A percentile compares a stretch with the other conserved stretches of the same genome.
These are phyloP conservation scores for Dendrolimus pini DNA, from an alignment of 2,888 invertebrate genomes.

Conservation along the genomic window DNA sequence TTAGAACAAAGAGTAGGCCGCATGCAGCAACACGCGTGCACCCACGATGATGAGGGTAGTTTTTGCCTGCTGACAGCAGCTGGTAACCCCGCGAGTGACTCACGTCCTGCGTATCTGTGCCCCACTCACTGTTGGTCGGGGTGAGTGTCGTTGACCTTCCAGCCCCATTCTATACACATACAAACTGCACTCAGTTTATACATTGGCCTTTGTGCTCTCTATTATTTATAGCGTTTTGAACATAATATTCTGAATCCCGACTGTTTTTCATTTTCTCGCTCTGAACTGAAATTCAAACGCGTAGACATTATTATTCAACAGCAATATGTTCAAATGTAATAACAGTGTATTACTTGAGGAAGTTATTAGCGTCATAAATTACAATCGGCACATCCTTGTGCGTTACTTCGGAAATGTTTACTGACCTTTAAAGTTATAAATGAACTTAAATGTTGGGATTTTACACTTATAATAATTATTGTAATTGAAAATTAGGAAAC, in stretches of 20 bases:
- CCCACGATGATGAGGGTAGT: constrained; percentile 53
- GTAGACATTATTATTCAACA: too few relatives aligned
- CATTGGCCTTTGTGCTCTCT: constrained; percentile 64
- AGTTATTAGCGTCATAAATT: constrained; percentile 8
- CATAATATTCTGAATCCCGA: constrained; percentile 42
- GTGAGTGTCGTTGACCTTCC: constrained; percentile 73
- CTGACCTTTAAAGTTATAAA: constrained; percentile 5
- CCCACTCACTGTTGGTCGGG: constrained; percentile 64
- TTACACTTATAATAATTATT: neutral
- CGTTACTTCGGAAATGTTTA: constrained; percentile 9
- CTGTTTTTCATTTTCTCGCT: constrained; percentile 38
- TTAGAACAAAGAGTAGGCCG: constrained; percentile 15
- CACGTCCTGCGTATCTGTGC: constrained; percentile 66
- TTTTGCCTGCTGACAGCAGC: constrained; percentile 68
- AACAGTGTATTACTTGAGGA: constrained; percentile 3
- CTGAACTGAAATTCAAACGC: constrained; percentile 22
- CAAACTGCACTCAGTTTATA: constrained; percentile 59
- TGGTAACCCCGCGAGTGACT: constrained; percentile 71
- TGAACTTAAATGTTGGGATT: neutral
- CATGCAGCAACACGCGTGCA: constrained; percentile 32
- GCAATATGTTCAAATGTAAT: too few relatives aligned
- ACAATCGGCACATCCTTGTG: constrained; percentile 9
- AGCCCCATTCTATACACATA: constrained; percentile 58
- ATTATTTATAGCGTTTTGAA: constrained; percentile 57
- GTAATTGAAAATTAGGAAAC: neutral